These are phyloP conservation scores for Laodelphax striatellus DNA, from an alignment of 1,140 invertebrate species.

Conservation along the genomic window DNA sequence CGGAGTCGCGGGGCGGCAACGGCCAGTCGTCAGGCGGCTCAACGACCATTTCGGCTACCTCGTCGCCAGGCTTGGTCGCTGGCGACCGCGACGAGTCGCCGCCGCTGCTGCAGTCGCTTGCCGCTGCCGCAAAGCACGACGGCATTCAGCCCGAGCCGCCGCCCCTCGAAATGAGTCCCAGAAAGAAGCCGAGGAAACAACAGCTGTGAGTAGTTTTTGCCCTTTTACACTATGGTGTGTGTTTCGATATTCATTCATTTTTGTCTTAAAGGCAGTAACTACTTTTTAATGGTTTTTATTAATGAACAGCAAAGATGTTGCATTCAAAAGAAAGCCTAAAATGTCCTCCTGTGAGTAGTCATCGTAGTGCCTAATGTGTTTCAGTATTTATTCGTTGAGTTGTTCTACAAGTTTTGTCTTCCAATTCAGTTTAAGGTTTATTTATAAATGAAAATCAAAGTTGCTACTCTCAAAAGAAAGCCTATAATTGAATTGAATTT, in stretches of 20 bases:
- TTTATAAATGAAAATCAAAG: no score
- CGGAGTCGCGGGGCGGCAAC: conserved; percentile 25
- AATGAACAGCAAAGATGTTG: no score
- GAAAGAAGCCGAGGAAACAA: conserved; percentile 44
- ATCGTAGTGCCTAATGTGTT: no score
- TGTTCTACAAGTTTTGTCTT: no score
- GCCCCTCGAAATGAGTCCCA: conserved; percentile 36
- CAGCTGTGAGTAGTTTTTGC: conserved; percentile 33
- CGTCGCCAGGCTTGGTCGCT: conserved; percentile 53
- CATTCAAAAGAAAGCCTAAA: no score
- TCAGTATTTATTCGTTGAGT: no score
- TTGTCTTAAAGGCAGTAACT: neutral
- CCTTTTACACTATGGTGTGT: no score
- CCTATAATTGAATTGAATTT: no score
- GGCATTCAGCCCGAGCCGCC: conserved; percentile 22
- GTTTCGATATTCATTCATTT: neutral
- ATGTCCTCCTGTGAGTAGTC: no score
- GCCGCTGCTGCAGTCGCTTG: conserved; percentile 12
- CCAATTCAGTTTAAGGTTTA: no score
- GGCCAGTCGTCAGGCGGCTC: conserved; percentile 43
- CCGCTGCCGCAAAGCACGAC: conserved; percentile 15
- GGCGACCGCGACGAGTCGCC: conserved; percentile 22
- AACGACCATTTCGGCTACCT: conserved; percentile 65
- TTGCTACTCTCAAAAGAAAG: no score
- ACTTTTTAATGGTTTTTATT: no score